Evolutionary conservation across 2,888 invertebrate species (phyloP), one percentile per base, ranked within the genome.

Genomic region (Lepetodrilus schrolli): DNA sequence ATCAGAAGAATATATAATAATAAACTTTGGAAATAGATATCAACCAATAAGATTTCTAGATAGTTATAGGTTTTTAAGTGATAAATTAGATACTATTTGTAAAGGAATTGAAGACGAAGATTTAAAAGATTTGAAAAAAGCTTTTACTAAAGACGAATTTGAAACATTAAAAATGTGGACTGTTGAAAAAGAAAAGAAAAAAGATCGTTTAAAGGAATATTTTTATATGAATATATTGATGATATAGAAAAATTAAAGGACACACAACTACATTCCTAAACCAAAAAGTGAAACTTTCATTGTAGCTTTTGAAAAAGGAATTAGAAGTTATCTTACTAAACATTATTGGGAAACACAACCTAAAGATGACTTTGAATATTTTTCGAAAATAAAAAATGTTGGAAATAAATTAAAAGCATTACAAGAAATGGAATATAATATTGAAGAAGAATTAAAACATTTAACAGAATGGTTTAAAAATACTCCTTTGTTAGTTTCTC

Each of bases 101-200:
- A 49, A 49, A 17, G 49, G 49, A n/a, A 49, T 49, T 5, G 17
- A 49, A 49, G 49, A 47, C 74, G 74, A 66, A 72, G 74, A 48
- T 49, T 49, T 68, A 48, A 69, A 66, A 51, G 70, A 74, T 72
- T 49, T 66, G 73, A 74, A 70, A 48, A 70, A 72, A 74, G 72
- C 43, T 69, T 74, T 30, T 47, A 68, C 68, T 49, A 70, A 58
- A 65, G 48, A 65, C 49, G 72, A 74, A 34, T 72, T 68, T 50
- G 26, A 38, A 51, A 43, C 50, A 34, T 49, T 58, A 72, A 72
- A 72, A 36, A 17, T 2, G 4, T 26, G 17, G 34, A 51, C 5
- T 17, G n/a, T n/a, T n/a, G n/a, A n/a, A n/a, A n/a, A n/a, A n/a
- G n/a, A n/a, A 51, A 70, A 26, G 51, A 51, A 3, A 21, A 47